Conservation (phyloP, 1,140 invertebrate species). For the Macrobrachium nipponense region DNA sequence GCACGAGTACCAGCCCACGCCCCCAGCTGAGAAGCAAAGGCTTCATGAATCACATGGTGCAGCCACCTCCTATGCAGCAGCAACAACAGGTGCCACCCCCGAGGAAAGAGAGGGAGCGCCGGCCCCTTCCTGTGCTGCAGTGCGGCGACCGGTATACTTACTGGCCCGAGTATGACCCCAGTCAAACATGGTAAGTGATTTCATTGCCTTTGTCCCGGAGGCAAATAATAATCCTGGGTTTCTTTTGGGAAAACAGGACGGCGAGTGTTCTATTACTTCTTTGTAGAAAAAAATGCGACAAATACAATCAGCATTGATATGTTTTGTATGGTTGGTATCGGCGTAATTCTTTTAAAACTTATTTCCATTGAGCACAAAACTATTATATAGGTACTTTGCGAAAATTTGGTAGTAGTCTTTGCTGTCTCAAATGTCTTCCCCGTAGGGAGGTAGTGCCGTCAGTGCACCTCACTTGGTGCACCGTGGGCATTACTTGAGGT, state of each 20-base stretch:
- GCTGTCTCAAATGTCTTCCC: too few species aligned
- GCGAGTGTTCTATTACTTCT: neutral
- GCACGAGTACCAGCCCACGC: constrained; percentile 65
- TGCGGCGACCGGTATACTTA: constrained; percentile 64
- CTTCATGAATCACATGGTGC: constrained; percentile 58
- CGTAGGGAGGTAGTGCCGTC: too few species aligned
- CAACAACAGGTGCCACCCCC: constrained; percentile 42
- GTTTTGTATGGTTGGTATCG: too few species aligned
- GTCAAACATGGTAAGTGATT: constrained; percentile 62
- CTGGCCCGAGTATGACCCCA: constrained; percentile 64
- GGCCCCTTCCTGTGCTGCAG: constrained; percentile 67
- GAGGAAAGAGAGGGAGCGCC: constrained; percentile 67
- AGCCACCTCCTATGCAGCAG: constrained; percentile 42
- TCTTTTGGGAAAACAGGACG: neutral
- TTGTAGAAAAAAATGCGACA: too few species aligned
- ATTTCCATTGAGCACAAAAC: too few species aligned
- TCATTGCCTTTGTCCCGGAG: too few species aligned
- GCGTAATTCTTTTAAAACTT: too few species aligned
- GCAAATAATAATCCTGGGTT: neutral
- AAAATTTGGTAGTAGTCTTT: too few species aligned
- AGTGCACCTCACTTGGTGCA: too few species aligned
- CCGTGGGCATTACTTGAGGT: too few species aligned
- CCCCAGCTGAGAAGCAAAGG: constrained; percentile 49
- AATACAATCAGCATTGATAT: too few species aligned
- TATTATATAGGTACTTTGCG: too few species aligned